These are phyloP conservation scores for Corbicula japonica DNA, from an alignment of 2,888 invertebrate genomes.

Conservation along the genomic window DNA sequence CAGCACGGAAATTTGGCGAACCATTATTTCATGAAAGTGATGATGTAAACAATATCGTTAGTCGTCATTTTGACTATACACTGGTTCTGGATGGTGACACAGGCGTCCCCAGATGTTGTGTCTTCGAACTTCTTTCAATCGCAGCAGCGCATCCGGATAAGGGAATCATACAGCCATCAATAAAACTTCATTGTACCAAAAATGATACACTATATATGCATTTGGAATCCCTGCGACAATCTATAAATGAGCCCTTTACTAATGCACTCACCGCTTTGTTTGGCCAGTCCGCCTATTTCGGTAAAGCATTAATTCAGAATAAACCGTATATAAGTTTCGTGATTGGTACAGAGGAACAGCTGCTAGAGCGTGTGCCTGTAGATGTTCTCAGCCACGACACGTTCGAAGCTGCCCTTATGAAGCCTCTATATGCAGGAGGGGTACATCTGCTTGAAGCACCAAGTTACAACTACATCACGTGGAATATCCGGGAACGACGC, in stretches of 20 bases:
- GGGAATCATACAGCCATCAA: conserved; percentile 81
- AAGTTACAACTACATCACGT: conserved; percentile 79
- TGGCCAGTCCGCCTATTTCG: conserved; percentile 79
- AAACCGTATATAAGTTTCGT: conserved; percentile 78
- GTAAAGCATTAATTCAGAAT: conserved; percentile 82
- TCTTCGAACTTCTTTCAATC: conserved; percentile 74
- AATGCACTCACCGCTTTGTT: conserved; percentile 76
- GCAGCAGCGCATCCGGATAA: conserved; percentile 80
- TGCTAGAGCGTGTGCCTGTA: conserved; percentile 80
- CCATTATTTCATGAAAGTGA: conserved; percentile 77
- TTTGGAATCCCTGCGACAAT: conserved; percentile 77
- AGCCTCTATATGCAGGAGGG: conserved; percentile 76
- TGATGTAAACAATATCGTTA: conserved; percentile 78
- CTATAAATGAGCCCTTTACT: conserved; percentile 79
- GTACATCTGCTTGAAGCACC: conserved; percentile 77
- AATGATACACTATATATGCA: conserved; percentile 81
- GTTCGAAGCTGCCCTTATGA: conserved; percentile 79
- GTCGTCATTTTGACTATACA: conserved; percentile 77
- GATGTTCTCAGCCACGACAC: conserved; percentile 83
- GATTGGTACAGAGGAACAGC: conserved; percentile 75
- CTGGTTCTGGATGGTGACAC: conserved; percentile 81
- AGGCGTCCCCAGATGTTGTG: conserved; percentile 71
- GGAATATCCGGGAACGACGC: conserved; percentile 80
- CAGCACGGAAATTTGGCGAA: conserved; percentile 73
- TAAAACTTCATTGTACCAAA: conserved; percentile 71